phyloP scores from a whole-genome alignment of 2,888 invertebrate species.

The Heliconius aoede region DNA sequence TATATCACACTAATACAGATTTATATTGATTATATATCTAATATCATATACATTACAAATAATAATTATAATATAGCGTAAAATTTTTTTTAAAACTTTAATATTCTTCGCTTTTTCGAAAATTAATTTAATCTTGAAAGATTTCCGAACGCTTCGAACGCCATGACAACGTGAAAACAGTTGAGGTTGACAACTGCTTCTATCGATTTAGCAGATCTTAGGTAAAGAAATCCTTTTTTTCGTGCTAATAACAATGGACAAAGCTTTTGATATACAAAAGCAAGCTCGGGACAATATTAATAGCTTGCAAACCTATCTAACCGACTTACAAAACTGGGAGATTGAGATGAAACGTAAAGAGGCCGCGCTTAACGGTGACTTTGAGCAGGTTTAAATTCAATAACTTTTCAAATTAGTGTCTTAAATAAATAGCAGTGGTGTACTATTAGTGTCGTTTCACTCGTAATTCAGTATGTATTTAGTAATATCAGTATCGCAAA shows the following conservation, averaged over 20 bases:
- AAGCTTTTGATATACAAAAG: conserved; percentile 87
- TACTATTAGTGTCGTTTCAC: conserved; percentile 39
- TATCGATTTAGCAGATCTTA: conserved; percentile 50
- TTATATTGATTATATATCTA: not conserved
- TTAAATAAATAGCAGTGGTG: conserved; percentile 24
- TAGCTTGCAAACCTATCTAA: conserved; percentile 87
- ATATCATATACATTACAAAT: not conserved
- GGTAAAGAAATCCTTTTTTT: conserved; percentile 49
- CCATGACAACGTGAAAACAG: conserved; percentile 56
- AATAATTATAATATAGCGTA: not conserved
- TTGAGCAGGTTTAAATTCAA: conserved; percentile 74
- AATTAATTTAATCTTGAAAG: not conserved
- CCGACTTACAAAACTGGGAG: conserved; percentile 89
- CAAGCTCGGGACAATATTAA: conserved; percentile 88
- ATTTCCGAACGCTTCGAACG: conserved; percentile 45
- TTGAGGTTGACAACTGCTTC: conserved; percentile 51
- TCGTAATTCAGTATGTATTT: conserved; percentile 40
- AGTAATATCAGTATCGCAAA: conserved; percentile 40
- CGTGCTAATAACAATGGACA: conserved; percentile 75
- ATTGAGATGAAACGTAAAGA: conserved; percentile 89
- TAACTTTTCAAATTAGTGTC: conserved; percentile 51
- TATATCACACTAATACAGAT: not conserved
- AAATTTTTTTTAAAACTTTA: no score
- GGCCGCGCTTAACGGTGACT: conserved; percentile 78
- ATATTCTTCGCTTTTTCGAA: not conserved